Conservation (phyloP, 1,140 invertebrate species). For the Pseudomyrmex sp. region DNA sequence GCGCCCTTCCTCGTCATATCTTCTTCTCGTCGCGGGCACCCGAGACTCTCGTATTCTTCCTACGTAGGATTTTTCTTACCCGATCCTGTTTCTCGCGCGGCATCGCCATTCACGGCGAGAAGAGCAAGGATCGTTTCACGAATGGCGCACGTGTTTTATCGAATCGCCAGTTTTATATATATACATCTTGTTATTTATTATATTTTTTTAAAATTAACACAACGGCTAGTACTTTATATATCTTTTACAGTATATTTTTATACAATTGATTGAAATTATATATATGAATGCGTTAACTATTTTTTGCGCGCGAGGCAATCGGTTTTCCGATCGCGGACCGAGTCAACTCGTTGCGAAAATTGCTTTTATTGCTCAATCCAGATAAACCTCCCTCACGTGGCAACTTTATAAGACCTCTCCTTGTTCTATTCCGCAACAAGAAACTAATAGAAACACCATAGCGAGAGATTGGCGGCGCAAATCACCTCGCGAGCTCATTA, state of each 20-base stretch:
- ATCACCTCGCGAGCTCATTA: conserved; percentile 61
- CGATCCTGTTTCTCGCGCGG: too few relatives aligned
- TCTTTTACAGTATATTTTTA: neutral
- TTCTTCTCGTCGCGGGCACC: too few relatives aligned
- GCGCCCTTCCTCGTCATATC: too few relatives aligned
- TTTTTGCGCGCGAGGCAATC: neutral
- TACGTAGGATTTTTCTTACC: too few relatives aligned
- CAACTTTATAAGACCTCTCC: conserved; percentile 17
- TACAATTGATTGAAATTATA: too few relatives aligned
- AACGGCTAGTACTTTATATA: neutral
- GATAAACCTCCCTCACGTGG: neutral
- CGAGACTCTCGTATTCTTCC: too few relatives aligned
- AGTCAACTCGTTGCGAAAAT: neutral
- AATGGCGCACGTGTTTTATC: too few relatives aligned
- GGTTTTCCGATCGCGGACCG: conserved; percentile 1
- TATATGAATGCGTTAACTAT: conserved; percentile 7
- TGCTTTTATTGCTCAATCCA: neutral
- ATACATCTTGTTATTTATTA: too few relatives aligned
- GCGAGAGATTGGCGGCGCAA: neutral
- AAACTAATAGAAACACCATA: conserved; percentile 25
- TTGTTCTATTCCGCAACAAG: conserved; percentile 21
- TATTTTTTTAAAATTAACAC: too few relatives aligned
- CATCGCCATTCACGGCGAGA: too few relatives aligned
- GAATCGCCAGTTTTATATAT: too few relatives aligned
- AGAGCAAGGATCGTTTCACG: too few relatives aligned